phyloP scores from a whole-genome alignment of 2,113 vertebrate genomes.

The Malurus elegans region DNA sequence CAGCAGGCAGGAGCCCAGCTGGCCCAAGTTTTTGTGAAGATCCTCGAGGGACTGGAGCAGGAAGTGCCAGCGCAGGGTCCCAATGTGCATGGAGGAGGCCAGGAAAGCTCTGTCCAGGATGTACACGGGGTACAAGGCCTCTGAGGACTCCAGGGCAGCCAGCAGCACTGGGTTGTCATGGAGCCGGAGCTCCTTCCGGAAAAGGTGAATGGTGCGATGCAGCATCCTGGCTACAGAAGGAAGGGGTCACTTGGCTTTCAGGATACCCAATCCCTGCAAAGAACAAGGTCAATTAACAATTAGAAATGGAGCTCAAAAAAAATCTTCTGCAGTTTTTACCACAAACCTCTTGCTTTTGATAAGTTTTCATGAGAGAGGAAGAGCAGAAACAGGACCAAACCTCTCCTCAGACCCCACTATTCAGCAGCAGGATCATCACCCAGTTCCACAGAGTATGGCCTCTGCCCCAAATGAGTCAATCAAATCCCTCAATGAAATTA shows the following conservation, averaged over 20 bases:
- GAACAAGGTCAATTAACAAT: not conserved
- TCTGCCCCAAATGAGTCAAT: not conserved
- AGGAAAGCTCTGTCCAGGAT: conserved; percentile 59
- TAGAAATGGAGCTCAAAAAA: not conserved
- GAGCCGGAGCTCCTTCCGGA: conserved; percentile 65
- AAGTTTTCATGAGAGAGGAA: not conserved
- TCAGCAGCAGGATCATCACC: not conserved
- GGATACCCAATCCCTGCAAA: not conserved
- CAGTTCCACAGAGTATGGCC: not conserved
- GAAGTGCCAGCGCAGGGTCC: conserved; percentile 62
- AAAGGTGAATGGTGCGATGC: conserved; percentile 66
- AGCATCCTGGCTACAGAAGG: not conserved
- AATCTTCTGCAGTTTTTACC: not conserved
- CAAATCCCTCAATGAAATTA: not conserved
- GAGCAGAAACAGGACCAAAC: not conserved
- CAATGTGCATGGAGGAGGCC: not conserved
- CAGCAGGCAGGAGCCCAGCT: conserved; percentile 52
- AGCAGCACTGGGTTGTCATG: conserved; percentile 65
- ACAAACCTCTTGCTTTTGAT: not conserved
- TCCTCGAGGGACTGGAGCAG: conserved; percentile 64
- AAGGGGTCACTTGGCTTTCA: not conserved
- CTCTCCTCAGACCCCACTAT: not conserved
- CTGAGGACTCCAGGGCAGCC: conserved; percentile 53
- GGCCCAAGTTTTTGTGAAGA: conserved; percentile 38
- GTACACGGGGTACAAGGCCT: conserved; percentile 47